phyloP scores from a whole-genome alignment of 2,113 vertebrate genomes.

The Psittacara wagleri region DNA sequence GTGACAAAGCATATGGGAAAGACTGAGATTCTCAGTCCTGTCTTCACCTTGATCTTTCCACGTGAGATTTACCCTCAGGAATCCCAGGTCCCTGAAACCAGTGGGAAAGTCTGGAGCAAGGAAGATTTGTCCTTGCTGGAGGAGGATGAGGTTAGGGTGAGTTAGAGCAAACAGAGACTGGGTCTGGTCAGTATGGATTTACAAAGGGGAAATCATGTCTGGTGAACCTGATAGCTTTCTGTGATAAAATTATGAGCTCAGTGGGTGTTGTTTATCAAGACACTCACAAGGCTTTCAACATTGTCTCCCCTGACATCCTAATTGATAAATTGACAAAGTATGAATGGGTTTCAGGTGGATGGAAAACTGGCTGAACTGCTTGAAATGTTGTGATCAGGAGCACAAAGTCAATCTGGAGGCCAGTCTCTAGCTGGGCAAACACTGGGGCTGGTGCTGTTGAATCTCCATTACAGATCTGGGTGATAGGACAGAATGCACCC shows the following conservation, averaged over 20 bases:
- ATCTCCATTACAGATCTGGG: not conserved
- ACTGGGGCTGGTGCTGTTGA: not conserved
- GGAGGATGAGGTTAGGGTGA: not conserved
- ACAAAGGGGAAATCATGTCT: not conserved
- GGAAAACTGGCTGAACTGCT: not conserved
- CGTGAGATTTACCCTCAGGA: not conserved
- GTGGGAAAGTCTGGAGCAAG: not conserved
- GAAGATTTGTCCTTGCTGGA: not conserved
- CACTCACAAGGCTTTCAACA: not conserved
- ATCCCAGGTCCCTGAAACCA: not conserved
- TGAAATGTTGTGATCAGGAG: not conserved
- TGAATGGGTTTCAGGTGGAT: not conserved
- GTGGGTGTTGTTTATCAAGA: not conserved
- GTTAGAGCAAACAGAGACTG: not conserved
- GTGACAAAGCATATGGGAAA: not conserved
- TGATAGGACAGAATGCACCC: not conserved
- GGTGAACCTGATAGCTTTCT: not conserved
- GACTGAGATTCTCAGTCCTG: not conserved
- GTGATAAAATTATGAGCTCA: fast-evolving
- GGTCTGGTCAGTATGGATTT: not conserved
- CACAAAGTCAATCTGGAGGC: not conserved
- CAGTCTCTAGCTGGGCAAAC: not conserved
- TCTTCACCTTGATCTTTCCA: not conserved
- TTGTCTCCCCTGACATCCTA: not conserved
- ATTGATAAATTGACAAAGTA: not conserved